These are phyloP conservation scores for Chrysina gloriosa DNA, from an alignment of 2,888 invertebrate genomes.

Conservation along the genomic window DNA sequence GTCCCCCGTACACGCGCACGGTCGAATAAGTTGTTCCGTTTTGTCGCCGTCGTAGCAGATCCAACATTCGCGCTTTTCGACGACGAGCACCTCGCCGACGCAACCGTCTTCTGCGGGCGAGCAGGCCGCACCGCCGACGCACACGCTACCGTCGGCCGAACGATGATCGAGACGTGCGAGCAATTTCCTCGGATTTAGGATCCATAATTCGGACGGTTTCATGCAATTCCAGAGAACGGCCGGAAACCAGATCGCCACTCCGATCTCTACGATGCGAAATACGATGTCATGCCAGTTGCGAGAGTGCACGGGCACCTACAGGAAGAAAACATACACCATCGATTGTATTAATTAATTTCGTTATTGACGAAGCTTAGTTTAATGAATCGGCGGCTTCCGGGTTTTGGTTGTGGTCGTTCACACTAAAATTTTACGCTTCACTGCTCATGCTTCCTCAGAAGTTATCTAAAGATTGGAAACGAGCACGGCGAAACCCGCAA, in stretches of 20 bases:
- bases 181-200: slow-evolving; percentile 89
- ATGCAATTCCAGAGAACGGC: slow-evolving; percentile 97
- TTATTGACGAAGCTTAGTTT: no score
- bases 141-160: slow-evolving; percentile 18
- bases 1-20: slow-evolving; percentile 91
- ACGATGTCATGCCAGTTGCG: slow-evolving; percentile 94
- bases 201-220: slow-evolving; percentile 93
- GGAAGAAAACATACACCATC: slow-evolving; percentile 1
- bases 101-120: slow-evolving; percentile 63
- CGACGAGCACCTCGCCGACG: slow-evolving; percentile 56
- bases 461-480: no score
- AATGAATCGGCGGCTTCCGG: no score
- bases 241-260: slow-evolving; percentile 94
- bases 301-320: slow-evolving; percentile 78
- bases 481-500: no score
- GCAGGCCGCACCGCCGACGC: not conserved
- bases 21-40: slow-evolving; percentile 85
- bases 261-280: slow-evolving; percentile 91
- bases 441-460: no score
- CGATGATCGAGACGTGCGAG: slow-evolving; percentile 67
- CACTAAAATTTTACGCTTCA: no score
- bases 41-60: slow-evolving; percentile 91
- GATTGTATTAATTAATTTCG: no score
- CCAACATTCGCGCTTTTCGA: slow-evolving; percentile 85
- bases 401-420: no score